Base-by-base conservation (phyloP, 2,888 invertebrate genomes). In the Ormyrus rosae region DNA sequence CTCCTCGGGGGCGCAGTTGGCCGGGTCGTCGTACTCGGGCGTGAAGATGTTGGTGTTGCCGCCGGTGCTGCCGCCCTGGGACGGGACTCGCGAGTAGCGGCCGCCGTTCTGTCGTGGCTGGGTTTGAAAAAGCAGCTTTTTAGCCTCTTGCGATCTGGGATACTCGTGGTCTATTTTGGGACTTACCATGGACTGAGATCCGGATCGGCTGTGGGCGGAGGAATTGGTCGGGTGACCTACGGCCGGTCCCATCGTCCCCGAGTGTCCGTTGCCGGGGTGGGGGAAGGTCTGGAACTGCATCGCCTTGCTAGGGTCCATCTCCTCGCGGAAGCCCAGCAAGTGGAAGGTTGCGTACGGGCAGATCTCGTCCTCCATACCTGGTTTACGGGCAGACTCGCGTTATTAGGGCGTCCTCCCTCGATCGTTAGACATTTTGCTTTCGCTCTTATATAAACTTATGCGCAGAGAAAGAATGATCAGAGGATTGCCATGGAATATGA, bases 321-420 rank as follows among this genome's bases (percentile, higher is more conserved):
- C 97, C 91, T 97, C 97, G 87, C 97, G 96, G 95, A 97, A 97
- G 85, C 97, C 97, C 79, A 97, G 94, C 88, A 97, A 93, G 91
- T 98, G 98, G 95, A 98, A 98, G 61, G 98, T 98, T 8, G 98
- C 98, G 92, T 98, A 98, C 63, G 98, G 98, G 92, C 98, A 98
- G 91, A 98, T 98, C 91, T 98, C 98, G 89, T 98, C 98, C 91
- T 98, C 97, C 95, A 97, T 96, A 91, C 97, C 97, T 96, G 69
- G 60, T 48, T 65, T 34, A 56, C 13, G 53, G 45, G 45, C 45
- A 63, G 46, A 76, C 64, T 73, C 34, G 34, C 34, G 3, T 34
- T 34, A 34, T 34, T 34, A 4, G 34, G 34, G 4, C 34, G 34
- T 0, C 34, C 34, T 34, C 34, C 34, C 34, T 34, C 34, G 3